Conservation (phyloP, 2,113 vertebrate genomes). For the Eublepharis macularius region DNA sequence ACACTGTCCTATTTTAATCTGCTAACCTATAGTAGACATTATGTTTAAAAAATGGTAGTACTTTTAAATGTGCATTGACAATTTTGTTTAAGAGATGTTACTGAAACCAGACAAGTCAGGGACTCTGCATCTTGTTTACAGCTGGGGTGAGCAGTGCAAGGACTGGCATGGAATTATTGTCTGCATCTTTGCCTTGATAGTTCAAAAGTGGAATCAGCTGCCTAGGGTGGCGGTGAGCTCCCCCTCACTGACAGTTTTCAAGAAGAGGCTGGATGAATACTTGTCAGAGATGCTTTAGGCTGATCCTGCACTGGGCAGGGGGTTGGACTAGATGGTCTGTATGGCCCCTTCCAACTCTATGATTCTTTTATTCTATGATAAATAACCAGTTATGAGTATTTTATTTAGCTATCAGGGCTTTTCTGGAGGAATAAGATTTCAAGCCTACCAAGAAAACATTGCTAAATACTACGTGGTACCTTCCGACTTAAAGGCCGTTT, state of each 20-base stretch:
- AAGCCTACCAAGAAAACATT: constrained; percentile 43
- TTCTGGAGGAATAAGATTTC: constrained; percentile 47
- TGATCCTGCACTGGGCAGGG: too few relatives aligned
- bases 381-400: constrained; percentile 59
- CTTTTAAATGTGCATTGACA: constrained; percentile 45
- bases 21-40: constrained; percentile 48
- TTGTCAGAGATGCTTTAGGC: too few relatives aligned
- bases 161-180: constrained; percentile 65
- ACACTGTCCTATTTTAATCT: constrained; percentile 31
- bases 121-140: constrained; percentile 76
- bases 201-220: too few relatives aligned
- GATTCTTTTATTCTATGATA: too few relatives aligned
- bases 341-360: too few relatives aligned
- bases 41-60: constrained; percentile 42
- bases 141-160: constrained; percentile 57
- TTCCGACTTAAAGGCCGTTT: constrained; percentile 31
- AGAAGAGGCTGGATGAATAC: too few relatives aligned
- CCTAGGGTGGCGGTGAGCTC: too few relatives aligned
- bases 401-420: constrained; percentile 56
- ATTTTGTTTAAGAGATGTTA: constrained; percentile 46
- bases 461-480: constrained; percentile 40
- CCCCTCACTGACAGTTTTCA: too few relatives aligned
- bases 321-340: too few relatives aligned
- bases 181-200: constrained; percentile 57
- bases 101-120: constrained; percentile 68